Evolutionary conservation across 2,113 vertebrate genomes (phyloP), one percentile per base, ranked within the genome.

Genomic region (Centrocercus urophasianus): DNA sequence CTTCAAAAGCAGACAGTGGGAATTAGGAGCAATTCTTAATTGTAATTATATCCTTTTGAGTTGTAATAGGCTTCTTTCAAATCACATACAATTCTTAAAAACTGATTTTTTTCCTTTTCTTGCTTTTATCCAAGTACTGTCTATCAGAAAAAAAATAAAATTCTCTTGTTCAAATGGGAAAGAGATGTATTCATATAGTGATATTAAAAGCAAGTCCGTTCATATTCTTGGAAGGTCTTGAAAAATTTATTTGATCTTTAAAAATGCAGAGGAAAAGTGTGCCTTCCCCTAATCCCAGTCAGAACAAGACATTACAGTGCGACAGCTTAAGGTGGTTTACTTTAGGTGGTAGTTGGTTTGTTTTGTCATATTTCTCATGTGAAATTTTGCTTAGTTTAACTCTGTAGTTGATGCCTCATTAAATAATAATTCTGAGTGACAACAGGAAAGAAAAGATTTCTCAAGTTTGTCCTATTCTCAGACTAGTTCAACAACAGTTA

Each of bases 401-500:
- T 70, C 12, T 67, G 50, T n/a, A 80, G 48, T 50, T 88, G 69
- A 91, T 67, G 50, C 75, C 82, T 76, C 50, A 19, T 80, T 73
- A 89, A 89, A 66, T 63, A 90, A 80, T 66, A 90, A 82, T 45
- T 12, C 42, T 61, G 32, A 36, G 6, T 72, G 56, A 47, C 54
- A 92, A 65, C 19, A 78, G 47, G 85, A 79, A 65, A 59, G 36
- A 65, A 93, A 74, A 60, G 83, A 60, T 20, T 84, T 89, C 73
- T 64, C 60, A 30, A 93, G 63, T 95, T 92, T 79, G 45, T 19
- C 73, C 43, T 83, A 59, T 22, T 71, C 16, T 85, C 83, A 75
- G 74, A 90, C 88, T 90, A 94, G 86, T 80, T 92, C 81, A 91
- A 13, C 4, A 86, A 87, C 87, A 95, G 30, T 93, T 19, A 94